Base-by-base conservation (phyloP, 2,113 vertebrate genomes). In the Osmerus eperlanus region DNA sequence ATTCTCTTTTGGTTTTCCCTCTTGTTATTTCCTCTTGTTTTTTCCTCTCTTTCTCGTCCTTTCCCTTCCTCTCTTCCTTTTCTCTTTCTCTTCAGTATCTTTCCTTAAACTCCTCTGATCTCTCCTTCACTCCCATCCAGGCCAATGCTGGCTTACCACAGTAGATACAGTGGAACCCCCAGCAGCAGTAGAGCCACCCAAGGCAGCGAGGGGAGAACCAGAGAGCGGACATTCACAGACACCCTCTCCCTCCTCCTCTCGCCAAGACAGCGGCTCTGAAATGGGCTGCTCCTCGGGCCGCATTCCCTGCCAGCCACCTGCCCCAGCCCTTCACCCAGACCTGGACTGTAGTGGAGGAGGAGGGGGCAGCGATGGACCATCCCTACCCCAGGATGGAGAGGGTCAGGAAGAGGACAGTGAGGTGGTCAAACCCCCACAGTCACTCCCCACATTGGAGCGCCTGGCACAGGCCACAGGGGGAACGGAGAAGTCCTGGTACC, bases 391-490 rank as follows among this genome's bases (percentile, higher is more conserved):
- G 85, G 94, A 91, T 88, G 91, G 81, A 0, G 70, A 87, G 60
- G 82, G 89, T 8, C 19, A 51, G 8, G 15, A 11, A n/a, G 36
- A 47, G 76, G 77, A 25, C 88, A 71, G 79, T 67, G 29, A 87
- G 1, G 2, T 77, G 29, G 74, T 80, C 80, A 85, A 90, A 80
- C 70, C 88, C 67, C 86, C 92, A 0, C 64, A 94, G 75, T 71
- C 88, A 36, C 90, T 92, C 0, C 90, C 89, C 2, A 93, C 92
- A 0, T 87, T 96, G 51, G 91, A 93, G 71, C 91, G 93, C 4
- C 90, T 97, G 51, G 92, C 95, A 0, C 89, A 95, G 89, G 95
- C 94, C 76, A 95, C 94, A 0, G 93, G 95, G 0, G 93, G 95
- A 15, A 93, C 93, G 0, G 95, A 96, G 82, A 93, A 94, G 86